phyloP scores from a whole-genome alignment of 2,888 invertebrate species.

The Tenodera sinensis region DNA sequence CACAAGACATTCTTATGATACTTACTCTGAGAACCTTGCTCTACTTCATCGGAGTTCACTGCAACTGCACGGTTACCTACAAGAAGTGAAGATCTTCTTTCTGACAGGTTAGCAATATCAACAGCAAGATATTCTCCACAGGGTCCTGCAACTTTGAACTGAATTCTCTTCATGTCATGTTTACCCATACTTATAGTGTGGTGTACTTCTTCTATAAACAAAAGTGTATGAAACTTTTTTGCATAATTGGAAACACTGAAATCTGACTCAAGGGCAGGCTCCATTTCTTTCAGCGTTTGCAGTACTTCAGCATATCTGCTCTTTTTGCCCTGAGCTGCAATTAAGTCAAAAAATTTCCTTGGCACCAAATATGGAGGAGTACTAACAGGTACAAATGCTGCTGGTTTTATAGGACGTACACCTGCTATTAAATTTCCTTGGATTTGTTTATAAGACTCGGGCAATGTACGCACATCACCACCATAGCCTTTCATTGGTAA shows the following conservation, averaged over 20 bases:
- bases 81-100: constrained; percentile 80
- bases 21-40: constrained; percentile 14
- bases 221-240: constrained; percentile 65
- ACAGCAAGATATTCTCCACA: constrained; percentile 69
- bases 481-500: background rate
- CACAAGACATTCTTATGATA: background rate
- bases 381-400: constrained; percentile 59
- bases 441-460: background rate
- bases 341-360: constrained; percentile 43
- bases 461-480: background rate
- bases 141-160: constrained; percentile 48
- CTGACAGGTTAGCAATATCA: constrained; percentile 76
- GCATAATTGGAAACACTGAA: constrained; percentile 59
- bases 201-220: constrained; percentile 81
- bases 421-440: constrained; percentile 45
- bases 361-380: constrained; percentile 48
- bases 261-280: constrained; percentile 53
- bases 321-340: constrained; percentile 41
- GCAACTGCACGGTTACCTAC: constrained; percentile 66
- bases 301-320: constrained; percentile 45
- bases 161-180: constrained; percentile 64
- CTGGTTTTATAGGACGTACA: constrained; percentile 47
- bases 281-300: constrained; percentile 45
- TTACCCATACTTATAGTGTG: constrained; percentile 59
- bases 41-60: constrained; percentile 36